Evolutionary conservation across 92 coral and sea anemone species (phyloP).

Genomic region (Chrysogorgia sp.): DNA sequence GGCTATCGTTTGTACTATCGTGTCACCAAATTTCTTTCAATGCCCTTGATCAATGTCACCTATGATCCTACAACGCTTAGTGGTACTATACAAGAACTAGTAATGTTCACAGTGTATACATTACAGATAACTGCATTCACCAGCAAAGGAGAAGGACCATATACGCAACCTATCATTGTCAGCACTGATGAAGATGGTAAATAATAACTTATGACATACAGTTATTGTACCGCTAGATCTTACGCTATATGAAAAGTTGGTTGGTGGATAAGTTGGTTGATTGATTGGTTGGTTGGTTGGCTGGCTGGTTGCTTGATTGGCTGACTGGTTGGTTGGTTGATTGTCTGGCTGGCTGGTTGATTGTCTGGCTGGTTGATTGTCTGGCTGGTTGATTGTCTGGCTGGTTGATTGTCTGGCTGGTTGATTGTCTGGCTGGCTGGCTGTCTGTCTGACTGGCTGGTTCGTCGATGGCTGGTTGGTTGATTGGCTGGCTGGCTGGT

Average conservation of each 20-base stretch:
- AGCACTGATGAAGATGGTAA: constrained; percentile 72
- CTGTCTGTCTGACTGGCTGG: neutral
- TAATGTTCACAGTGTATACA: constrained; percentile 56
- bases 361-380: constrained; percentile 41
- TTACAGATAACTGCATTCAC: constrained; percentile 65
- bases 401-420: neutral
- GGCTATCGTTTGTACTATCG: constrained; percentile 61
- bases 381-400: constrained; percentile 28
- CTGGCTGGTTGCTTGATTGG: neutral
- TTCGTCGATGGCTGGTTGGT: constrained; percentile 28
- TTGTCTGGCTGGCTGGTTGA: constrained; percentile 49
- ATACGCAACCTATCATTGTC: constrained; percentile 37
- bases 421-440: neutral
- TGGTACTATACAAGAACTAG: constrained; percentile 25
- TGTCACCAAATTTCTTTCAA: constrained; percentile 22
- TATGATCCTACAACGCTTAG: neutral
- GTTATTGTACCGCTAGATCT: too few relatives aligned
- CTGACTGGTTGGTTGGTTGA: constrained; percentile 37
- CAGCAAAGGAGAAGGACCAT: constrained; percentile 55
- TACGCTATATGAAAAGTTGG: too few relatives aligned
- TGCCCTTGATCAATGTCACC: constrained; percentile 14
- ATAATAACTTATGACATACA: neutral
- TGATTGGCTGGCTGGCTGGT: constrained; percentile 37
- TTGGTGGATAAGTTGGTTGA: constrained; percentile 8
- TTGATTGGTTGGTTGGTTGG: too few relatives aligned